Percentiles rank a stretch among this genome's conserved stretches.
These are phyloP conservation scores for Numida meleagris DNA, from an alignment of 2,113 vertebrate species.

Conservation along the genomic window DNA sequence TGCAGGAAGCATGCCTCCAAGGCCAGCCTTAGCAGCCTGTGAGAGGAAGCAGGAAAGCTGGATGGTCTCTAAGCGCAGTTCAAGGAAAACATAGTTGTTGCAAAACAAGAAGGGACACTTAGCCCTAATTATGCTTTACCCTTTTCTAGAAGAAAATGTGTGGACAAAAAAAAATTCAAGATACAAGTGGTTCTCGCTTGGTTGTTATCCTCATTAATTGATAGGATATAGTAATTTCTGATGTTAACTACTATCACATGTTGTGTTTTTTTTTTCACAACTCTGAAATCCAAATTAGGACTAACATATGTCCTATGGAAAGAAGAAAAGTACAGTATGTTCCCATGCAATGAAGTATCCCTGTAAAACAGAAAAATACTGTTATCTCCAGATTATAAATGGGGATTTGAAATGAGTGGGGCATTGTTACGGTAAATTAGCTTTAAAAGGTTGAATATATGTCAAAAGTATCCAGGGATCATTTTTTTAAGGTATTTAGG, in stretches of 20 bases:
- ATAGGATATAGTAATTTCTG: neutral
- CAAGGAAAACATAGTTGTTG: neutral
- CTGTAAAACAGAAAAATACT: neutral
- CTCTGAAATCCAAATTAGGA: neutral
- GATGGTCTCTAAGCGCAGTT: neutral
- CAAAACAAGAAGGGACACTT: neutral
- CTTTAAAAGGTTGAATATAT: neutral
- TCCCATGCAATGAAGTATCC: neutral
- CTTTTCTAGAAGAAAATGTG: neutral
- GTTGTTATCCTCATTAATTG: neutral
- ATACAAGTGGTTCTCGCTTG: neutral
- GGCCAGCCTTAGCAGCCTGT: neutral
- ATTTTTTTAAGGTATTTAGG: neutral
- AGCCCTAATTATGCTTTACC: neutral
- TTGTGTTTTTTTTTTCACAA: neutral
- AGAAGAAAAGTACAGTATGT: neutral
- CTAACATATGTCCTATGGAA: too few relatives aligned
- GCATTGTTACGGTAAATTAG: neutral
- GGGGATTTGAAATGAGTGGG: neutral
- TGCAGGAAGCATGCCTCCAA: accelerated
- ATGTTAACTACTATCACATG: neutral
- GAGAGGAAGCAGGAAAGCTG: neutral
- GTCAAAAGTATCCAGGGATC: neutral
- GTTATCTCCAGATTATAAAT: neutral
- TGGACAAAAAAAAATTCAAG: neutral